Conservation (phyloP, 2,797 vertebrate genomes). For the Cryptoblepharus egeriae region DNA sequence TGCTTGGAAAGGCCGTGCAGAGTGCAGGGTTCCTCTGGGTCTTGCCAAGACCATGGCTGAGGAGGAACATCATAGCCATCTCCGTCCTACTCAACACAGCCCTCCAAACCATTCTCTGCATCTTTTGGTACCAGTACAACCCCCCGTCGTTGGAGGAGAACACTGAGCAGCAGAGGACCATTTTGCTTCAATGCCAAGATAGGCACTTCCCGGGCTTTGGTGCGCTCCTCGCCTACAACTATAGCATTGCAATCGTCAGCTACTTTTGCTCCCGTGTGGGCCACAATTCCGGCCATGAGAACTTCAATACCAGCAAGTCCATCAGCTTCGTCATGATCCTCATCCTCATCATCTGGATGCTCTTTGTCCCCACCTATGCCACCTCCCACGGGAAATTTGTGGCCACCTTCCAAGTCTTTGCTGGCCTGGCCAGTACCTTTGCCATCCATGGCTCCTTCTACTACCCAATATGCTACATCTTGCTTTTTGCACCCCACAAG, state of each 20-base stretch:
- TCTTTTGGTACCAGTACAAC: constrained; percentile 42
- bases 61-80: constrained; percentile 43
- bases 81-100: constrained; percentile 46
- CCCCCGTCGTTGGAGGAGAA: constrained; percentile 39
- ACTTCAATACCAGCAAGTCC: constrained; percentile 75
- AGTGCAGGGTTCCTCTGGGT: constrained; percentile 78
- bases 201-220: constrained; percentile 74
- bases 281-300: constrained; percentile 80
- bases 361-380: constrained; percentile 31
- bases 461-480: constrained; percentile 17
- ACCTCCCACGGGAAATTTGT: constrained; percentile 15
- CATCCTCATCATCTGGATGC: constrained; percentile 75
- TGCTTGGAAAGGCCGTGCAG: constrained; percentile 71
- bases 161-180: constrained; percentile 29
- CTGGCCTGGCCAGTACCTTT: constrained; percentile 25
- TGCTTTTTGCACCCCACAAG: constrained; percentile 15
- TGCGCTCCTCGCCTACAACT: constrained; percentile 79
- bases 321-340: constrained; percentile 80
- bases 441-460: constrained; percentile 22
- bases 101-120: constrained; percentile 31
- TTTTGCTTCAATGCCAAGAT: constrained; percentile 65
- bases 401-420: constrained; percentile 14
- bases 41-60: constrained; percentile 71
- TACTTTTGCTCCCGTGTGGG: constrained; percentile 88
- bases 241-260: constrained; percentile 78